Base-by-base conservation (phyloP, 64 coral and sea anemone genomes). In the Platygyra sinensis region DNA sequence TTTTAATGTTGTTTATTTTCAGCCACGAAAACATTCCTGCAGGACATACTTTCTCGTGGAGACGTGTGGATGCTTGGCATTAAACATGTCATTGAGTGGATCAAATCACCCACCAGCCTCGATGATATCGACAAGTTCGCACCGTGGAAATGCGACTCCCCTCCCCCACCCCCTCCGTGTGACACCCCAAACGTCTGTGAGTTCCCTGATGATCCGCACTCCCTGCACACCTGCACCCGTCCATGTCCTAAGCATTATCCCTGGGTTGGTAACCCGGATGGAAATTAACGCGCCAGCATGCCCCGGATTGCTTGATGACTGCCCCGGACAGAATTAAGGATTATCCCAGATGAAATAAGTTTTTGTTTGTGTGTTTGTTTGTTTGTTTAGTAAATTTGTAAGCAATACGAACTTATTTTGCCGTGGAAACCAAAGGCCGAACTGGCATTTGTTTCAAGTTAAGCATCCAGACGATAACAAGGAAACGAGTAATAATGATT, bases 61-160 rank as follows among this genome's bases (percentile, higher is more conserved):
- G 91, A 98, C 52, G 93, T 95, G 10, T 98, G 93, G 93, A 82
- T 98, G 71, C 28, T 98, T 72, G 93, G 80, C 0, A 74, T 98
- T 32, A 89, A 90, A 8, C 96, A 98, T n/a, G 94, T 82, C 25
- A 88, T 98, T 30, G 83, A 92, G 38, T 98, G 96, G 96, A 98
- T 98, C 31, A 88, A 90, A 60, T 82, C 89, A 17, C 96, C 96
- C 5, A 90, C 88, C 16, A 90, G 64, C 16, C 88, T 93, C 19
- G 88, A 95, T 76, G 82, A 95, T n/a, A 93, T 98, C 90, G 62
- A 92, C 5, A 80, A 86, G 51, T 98, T 98, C 57, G 18, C 63
- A 1, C 93, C 96, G 0, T 98, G 96, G 96, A 90, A 85, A 86
- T 98, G 96, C 30, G 88, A 98, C 84, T 49, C 74, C 12, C 96